Evolutionary conservation across 2,888 invertebrate species (phyloP).

Genomic region (Eristalis tenax): DNA sequence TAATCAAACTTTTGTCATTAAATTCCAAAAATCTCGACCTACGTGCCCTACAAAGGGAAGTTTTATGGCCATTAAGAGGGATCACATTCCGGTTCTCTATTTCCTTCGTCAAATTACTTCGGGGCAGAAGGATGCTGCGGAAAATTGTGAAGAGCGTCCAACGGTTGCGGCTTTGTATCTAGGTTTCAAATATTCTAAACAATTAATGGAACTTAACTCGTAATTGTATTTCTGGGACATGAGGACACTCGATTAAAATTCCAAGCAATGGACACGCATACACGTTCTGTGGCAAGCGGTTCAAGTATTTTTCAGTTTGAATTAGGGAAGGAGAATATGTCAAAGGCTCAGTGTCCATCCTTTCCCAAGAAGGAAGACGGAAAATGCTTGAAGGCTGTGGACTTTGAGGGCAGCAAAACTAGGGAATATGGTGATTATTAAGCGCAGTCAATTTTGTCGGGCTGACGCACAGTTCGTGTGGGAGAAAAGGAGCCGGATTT

Average conservation of each 20-base stretch:
- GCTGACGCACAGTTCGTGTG: too few relatives aligned
- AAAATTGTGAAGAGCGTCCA: neutral
- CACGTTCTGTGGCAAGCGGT: neutral
- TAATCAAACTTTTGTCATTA: conserved; percentile 21
- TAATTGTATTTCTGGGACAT: neutral
- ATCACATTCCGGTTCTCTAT: neutral
- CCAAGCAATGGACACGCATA: neutral
- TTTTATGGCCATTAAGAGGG: neutral
- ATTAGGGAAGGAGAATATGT: neutral
- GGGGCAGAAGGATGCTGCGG: neutral
- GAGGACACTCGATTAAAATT: neutral
- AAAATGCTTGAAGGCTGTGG: neutral
- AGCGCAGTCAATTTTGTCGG: too few relatives aligned
- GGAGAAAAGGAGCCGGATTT: too few relatives aligned
- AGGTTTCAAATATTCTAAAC: neutral
- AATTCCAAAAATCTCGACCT: conserved; percentile 2
- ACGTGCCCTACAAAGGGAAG: neutral
- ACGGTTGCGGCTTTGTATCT: neutral
- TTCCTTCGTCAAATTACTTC: neutral
- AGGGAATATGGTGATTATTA: too few relatives aligned
- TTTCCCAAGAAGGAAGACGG: neutral
- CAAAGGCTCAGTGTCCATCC: neutral
- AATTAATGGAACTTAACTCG: neutral
- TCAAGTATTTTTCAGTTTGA: neutral
- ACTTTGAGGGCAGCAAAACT: too few relatives aligned